A percentile compares a stretch with the other conserved stretches of the same genome.
Conservation (phyloP, 2,797 vertebrate genomes). For the Pseudochirops corinnae region DNA sequence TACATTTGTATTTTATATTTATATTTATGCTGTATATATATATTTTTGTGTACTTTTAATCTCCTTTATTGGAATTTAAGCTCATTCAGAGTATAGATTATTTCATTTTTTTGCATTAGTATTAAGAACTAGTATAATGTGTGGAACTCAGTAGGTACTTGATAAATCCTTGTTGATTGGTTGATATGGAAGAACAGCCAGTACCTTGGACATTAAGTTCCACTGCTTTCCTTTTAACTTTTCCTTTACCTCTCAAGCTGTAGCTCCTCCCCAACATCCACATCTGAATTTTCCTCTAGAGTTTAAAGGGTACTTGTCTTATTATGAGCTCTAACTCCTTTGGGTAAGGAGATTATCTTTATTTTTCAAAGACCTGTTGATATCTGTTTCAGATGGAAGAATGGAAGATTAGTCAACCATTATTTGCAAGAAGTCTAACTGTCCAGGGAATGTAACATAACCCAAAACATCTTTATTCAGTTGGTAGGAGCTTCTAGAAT, state of each 20-base stretch:
- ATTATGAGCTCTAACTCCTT: not conserved
- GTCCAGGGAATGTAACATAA: not conserved
- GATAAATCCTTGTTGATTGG: not conserved
- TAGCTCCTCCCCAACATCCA: not conserved
- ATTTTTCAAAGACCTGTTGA: not conserved
- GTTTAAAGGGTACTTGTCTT: not conserved
- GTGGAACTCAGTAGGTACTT: not conserved
- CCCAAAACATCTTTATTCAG: not conserved
- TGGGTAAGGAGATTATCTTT: not conserved
- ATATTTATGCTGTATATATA: not conserved
- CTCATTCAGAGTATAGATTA: not conserved
- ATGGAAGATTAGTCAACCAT: not conserved
- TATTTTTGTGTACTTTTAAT: not conserved
- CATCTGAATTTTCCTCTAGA: not conserved
- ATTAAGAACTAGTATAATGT: not conserved
- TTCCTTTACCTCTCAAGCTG: not conserved
- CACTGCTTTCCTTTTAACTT: not conserved
- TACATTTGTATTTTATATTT: not conserved
- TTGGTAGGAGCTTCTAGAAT: not conserved
- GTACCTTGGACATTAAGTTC: not conserved
- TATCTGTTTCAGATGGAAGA: not conserved
- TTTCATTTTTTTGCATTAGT: not conserved
- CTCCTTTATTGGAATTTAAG: not conserved
- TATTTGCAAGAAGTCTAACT: not conserved
- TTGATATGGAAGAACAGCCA: not conserved